These are phyloP conservation scores for Polyodon spathula DNA, from an alignment of 2,113 vertebrate species.

Conservation along the genomic window DNA sequence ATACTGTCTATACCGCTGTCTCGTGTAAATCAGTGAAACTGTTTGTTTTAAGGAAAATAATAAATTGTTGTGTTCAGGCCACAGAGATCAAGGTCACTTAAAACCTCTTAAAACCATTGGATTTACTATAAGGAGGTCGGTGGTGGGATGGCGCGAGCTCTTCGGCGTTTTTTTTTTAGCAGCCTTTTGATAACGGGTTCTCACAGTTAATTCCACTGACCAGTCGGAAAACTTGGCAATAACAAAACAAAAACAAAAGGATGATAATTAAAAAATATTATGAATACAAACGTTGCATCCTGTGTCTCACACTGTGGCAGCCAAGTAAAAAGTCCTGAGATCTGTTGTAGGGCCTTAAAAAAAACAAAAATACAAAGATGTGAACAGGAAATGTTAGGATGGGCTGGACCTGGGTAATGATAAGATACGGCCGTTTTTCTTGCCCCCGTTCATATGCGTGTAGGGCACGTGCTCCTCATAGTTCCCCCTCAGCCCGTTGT, in stretches of 20 bases:
- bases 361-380: slow-evolving; percentile 40
- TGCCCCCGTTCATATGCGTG: slow-evolving; percentile 96
- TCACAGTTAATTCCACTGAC: slow-evolving; percentile 51
- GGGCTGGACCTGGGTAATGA: slow-evolving; percentile 82
- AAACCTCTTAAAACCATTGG: too few relatives aligned
- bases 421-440: slow-evolving; percentile 87
- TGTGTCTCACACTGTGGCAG: slow-evolving; percentile 56
- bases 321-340: slow-evolving; percentile 80
- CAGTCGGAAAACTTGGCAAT: slow-evolving; percentile 58
- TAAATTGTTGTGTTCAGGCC: slow-evolving; percentile 52
- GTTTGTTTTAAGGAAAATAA: slow-evolving; percentile 43
- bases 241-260: slow-evolving; percentile 38
- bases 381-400: slow-evolving; percentile 69
- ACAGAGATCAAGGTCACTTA: slow-evolving; percentile 55
- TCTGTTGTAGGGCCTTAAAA: slow-evolving; percentile 56
- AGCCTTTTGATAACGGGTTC: slow-evolving; percentile 49
- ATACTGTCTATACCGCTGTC: slow-evolving; percentile 37
- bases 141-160: slow-evolving; percentile 14
- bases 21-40: slow-evolving; percentile 33
- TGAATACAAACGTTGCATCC: slow-evolving; percentile 52
- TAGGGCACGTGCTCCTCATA: slow-evolving; percentile 90
- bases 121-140: too few relatives aligned
- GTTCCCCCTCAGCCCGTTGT: slow-evolving; percentile 72
- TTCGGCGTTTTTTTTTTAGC: slow-evolving; percentile 36
- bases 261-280: slow-evolving; percentile 35